Base-by-base conservation (phyloP, 2,113 vertebrate genomes). In the Cariama cristata region DNA sequence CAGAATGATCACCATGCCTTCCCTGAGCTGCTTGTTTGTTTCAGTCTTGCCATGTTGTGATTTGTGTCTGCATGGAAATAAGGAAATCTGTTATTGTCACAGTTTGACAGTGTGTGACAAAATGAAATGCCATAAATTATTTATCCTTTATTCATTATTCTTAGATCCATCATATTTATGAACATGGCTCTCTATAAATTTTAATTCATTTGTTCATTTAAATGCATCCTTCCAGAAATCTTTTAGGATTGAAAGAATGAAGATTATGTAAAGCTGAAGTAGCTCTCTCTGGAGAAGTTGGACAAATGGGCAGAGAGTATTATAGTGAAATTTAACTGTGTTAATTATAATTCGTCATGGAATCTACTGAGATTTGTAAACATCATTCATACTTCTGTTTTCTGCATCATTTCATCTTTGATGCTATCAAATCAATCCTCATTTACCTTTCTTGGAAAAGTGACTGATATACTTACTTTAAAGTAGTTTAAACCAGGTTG, bases 121-220 rank as follows among this genome's bases (percentile, higher is more conserved):
- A 97, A 88, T 76, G 47, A 93, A 97, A 95, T 73, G 38, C 44
- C 74, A 88, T 88, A 84, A 97, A 86, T 96, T 89, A 92, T 97
- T 96, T 96, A 90, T 71, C n/a, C 33, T 40, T 91, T 45, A 86
- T 86, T 94, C 72, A 88, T 84, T 96, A 83, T 86, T 86, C 72
- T 95, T 94, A 63, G 44, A 77, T 88, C 42, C 58, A 85, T 94
- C 79, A 69, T n/a, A 27, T 93, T 91, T 71, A 86, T 81, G 60
- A 96, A 91, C 50, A 84, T 86, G 72, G 32, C 40, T 79, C 26
- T 76, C 91, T 67, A 96, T 81, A 83, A 72, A 93, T 94, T 96
- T 96, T 73, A 67, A 96, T 91, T 93, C 12, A 79, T 90, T 95
- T 95, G 76, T 87, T 91, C 19, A 33, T 82, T 71, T 79, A 88